A percentile compares a stretch with the other conserved stretches of the same genome.
Conservation (phyloP, 64 coral and sea anemone genomes). For the Actinia equina region DNA sequence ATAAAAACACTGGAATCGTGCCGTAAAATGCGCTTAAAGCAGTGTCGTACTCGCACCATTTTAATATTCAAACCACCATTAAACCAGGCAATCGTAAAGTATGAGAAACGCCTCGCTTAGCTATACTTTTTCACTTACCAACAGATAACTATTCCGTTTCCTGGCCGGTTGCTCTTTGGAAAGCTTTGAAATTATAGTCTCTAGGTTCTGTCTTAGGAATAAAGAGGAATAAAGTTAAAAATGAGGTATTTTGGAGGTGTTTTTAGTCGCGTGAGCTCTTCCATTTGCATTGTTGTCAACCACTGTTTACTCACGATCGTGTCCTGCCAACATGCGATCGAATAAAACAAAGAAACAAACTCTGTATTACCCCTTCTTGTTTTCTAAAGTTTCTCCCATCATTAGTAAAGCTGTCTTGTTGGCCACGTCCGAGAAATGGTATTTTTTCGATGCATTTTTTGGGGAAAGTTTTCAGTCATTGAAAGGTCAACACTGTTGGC, state of each 20-base stretch:
- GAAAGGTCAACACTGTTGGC: slow-evolving; percentile 71
- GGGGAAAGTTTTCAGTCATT: slow-evolving; percentile 46
- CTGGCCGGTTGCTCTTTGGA: slow-evolving; percentile 59
- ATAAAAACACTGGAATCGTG: not conserved
- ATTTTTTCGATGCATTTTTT: slow-evolving; percentile 25
- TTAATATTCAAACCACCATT: slow-evolving; percentile 29
- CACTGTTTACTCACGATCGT: slow-evolving; percentile 42
- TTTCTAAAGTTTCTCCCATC: slow-evolving; percentile 59
- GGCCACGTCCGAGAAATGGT: slow-evolving; percentile 3
- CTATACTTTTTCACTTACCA: slow-evolving; percentile 45
- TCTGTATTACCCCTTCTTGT: slow-evolving; percentile 51
- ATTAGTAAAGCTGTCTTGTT: slow-evolving; percentile 29
- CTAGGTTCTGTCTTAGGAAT: slow-evolving; percentile 51
- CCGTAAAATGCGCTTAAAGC: not conserved
- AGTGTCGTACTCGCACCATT: not conserved
- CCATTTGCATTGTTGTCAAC: slow-evolving; percentile 38
- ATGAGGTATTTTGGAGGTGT: not conserved
- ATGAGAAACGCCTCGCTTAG: slow-evolving; percentile 31
- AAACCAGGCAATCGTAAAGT: slow-evolving; percentile 43
- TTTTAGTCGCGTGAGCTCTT: slow-evolving; percentile 25
- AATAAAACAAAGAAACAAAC: slow-evolving; percentile 15
- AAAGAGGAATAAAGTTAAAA: slow-evolving; percentile 8
- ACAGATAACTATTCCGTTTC: slow-evolving; percentile 47
- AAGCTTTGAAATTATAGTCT: slow-evolving; percentile 73
- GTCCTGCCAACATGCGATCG: slow-evolving; percentile 29